These are phyloP conservation scores for Coryphaenoides rupestris DNA, from an alignment of 2,113 vertebrate genomes.

Conservation along the genomic window DNA sequence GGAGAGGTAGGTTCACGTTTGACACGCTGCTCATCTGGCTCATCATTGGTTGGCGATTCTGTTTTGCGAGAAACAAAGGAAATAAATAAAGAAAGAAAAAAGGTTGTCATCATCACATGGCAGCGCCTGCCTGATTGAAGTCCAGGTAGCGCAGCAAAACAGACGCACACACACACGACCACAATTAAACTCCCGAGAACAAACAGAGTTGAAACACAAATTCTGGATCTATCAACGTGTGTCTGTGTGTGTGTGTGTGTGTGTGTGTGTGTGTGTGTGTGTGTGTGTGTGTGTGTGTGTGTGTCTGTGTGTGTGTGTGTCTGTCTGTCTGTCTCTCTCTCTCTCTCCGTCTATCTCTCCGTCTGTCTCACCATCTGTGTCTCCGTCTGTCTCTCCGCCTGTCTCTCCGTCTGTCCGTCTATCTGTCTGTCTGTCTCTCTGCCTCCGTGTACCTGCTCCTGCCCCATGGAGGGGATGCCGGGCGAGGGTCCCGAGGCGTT, in stretches of 20 bases:
- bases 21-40: conserved; percentile 91
- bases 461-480: conserved; percentile 90
- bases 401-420: too few relatives aligned
- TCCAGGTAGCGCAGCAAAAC: neutral
- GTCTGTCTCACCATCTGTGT: too few relatives aligned
- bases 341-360: too few relatives aligned
- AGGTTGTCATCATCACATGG: neutral
- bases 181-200: too few relatives aligned
- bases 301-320: too few relatives aligned
- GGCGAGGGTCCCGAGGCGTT: conserved; percentile 92
- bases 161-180: too few relatives aligned
- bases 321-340: too few relatives aligned
- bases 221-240: conserved; percentile 13
- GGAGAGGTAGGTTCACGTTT: conserved; percentile 93
- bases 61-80: conserved; percentile 26
- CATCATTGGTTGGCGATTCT: conserved; percentile 98
- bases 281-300: too few relatives aligned
- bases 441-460: conserved; percentile 92
- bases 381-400: too few relatives aligned
- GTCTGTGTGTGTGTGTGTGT: neutral
- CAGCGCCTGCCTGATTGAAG: neutral
- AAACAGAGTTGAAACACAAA: too few relatives aligned
- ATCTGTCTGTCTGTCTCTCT: too few relatives aligned
- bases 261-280: too few relatives aligned
- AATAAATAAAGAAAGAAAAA: neutral